Evolutionary conservation across 1,140 invertebrate genomes (phyloP), one percentile per base, ranked within the genome.

Genomic region (Octopus sinensis): DNA sequence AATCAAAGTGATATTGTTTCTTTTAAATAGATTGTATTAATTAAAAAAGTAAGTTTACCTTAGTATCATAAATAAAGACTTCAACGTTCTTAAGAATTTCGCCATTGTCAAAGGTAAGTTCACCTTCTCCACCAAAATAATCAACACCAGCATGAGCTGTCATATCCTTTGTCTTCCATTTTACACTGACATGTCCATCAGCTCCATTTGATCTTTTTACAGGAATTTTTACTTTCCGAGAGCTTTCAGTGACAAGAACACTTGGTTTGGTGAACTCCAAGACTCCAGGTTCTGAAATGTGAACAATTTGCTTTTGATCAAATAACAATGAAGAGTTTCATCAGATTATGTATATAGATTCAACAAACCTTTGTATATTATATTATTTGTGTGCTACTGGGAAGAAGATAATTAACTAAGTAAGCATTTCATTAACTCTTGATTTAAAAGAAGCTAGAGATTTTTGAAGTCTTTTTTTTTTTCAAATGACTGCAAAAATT

Each of bases 21-120:
- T 43, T 43, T 43, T 43, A 43, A 43, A 43, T 43, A 43, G 30
- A 43, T 43, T 43, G 30, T 43, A 43, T 43, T 43, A 43, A 43
- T 43, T 43, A 43, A 43, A 43, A 43, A 43, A 43, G 30, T 23
- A 9, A 73, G 84, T 68, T 80, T 82, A 91, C 89, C 87, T 93
- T 90, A 85, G 94, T 93, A 86, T 94, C 92, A 62, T 92, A 91
- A 79, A 94, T 93, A 0, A 91, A 91, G 82, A 94, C 93, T 85
- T 93, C 92, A 68, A 94, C 91, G 77, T 88, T 89, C 81, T 92
- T 92, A 9, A 86, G 86, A 9, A 88, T 85, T 84, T 94, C 93
- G 52, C 92, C 92, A 83, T 94, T 92, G 83, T 93, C 92, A 86
- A 94, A 94, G 6, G 87, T 84, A 0, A 94, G 83, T 56, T 88